Evolutionary conservation across 2,113 vertebrate species (phyloP).

Genomic region (Erythrolamprus reginae): DNA sequence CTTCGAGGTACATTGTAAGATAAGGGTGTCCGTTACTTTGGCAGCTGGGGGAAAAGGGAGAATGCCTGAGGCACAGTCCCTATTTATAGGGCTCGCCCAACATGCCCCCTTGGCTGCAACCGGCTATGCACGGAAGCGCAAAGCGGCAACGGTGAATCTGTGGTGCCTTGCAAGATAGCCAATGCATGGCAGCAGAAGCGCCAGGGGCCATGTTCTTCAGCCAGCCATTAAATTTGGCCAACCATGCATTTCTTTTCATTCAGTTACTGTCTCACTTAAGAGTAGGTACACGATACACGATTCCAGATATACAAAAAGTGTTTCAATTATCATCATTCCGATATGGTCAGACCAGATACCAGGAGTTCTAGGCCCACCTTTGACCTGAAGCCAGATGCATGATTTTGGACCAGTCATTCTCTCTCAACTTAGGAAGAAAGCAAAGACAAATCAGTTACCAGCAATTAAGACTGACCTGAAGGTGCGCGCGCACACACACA

Average conservation of each 20-base stretch:
- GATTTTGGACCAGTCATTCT: neutral
- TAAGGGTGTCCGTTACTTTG: too few relatives aligned
- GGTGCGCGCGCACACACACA: neutral
- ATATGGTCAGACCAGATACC: neutral
- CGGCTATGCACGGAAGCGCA: too few relatives aligned
- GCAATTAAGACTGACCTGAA: neutral
- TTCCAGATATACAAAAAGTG: neutral
- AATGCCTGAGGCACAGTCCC: too few relatives aligned
- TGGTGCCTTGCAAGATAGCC: too few relatives aligned
- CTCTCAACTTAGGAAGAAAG: neutral
- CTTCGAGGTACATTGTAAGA: too few relatives aligned
- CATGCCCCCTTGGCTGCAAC: too few relatives aligned
- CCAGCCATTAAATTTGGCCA: too few relatives aligned
- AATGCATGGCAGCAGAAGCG: too few relatives aligned
- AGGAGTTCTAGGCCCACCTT: neutral
- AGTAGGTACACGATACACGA: neutral
- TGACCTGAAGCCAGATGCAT: neutral
- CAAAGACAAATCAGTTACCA: neutral
- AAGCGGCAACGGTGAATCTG: too few relatives aligned
- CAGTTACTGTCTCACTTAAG: neutral
- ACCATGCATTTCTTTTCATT: neutral
- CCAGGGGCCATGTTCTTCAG: too few relatives aligned
- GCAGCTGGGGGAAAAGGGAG: too few relatives aligned
- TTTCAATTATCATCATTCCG: neutral
- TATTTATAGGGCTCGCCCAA: too few relatives aligned